Evolutionary conservation across 2,113 vertebrate species (phyloP).

Genomic region (Suricata suricatta): DNA sequence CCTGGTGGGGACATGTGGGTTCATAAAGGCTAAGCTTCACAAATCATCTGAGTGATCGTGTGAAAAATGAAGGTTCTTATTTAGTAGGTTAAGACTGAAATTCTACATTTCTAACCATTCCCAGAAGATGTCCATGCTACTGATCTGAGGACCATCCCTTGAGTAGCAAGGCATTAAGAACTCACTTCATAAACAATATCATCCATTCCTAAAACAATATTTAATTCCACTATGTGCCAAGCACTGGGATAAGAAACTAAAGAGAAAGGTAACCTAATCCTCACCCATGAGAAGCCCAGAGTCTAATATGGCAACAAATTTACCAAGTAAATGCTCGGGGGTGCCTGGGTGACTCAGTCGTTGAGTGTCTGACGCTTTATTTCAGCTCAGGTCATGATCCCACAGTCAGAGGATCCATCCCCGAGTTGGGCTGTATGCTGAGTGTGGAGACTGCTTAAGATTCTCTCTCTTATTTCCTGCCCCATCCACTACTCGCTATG

Average conservation of each 20-base stretch:
- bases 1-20: neutral
- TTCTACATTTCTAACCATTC: neutral
- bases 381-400: too few species aligned
- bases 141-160: neutral
- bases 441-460: too few species aligned
- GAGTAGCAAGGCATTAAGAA: neutral
- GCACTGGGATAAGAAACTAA: neutral
- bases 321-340: neutral
- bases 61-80: neutral
- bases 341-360: too few species aligned
- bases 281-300: neutral
- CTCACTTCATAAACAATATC: neutral
- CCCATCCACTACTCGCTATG: too few species aligned
- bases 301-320: neutral
- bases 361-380: too few species aligned
- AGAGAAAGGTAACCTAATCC: neutral
- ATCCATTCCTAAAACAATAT: neutral
- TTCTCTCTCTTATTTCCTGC: too few species aligned
- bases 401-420: too few species aligned
- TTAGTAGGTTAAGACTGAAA: neutral
- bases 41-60: neutral
- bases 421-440: too few species aligned
- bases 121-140: neutral
- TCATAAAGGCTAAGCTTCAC: neutral
- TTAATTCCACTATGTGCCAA: neutral